Base-by-base conservation (phyloP, 2,113 vertebrate genomes). In the Trinectes maculatus region DNA sequence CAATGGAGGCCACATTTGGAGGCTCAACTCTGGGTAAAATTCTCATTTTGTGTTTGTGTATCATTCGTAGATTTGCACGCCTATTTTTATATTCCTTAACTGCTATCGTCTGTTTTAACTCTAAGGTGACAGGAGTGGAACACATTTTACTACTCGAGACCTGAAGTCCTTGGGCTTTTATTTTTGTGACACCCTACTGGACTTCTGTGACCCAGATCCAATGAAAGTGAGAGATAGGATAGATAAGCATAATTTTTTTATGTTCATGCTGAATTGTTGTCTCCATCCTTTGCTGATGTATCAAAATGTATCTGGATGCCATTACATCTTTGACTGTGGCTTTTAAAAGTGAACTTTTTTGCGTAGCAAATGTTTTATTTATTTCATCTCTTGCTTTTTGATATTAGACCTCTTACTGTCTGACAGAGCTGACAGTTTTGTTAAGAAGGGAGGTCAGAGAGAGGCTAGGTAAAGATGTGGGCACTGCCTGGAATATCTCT, bases 111-210 rank as follows among this genome's bases (percentile, higher is more conserved):
- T 33, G 11, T 58, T 48, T 61, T 12, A n/a, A 54, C 59, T 39
- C 8, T 40, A 70, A 98, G 97, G 94, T 0, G 74, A 79, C 68
- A 94, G 92, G 34, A 94, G 85, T 78, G 93, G 91, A 55, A 96
- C 92, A 0, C 97, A 98, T 79, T 98, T 99, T 51, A 95, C 91
- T 0, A 82, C 80, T 11, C 78, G 84, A 60, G 97, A 99, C 71
- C 91, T 99, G 5, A 91, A 94, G 81, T 94, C 94, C 0, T 69
- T 98, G 47, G 97, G 96, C 16, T 93, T 91, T 67, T 91, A 87
- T 48, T 87, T 98, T 61, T 96, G 96, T 40, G 95, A 98, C 91
- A 96, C 96, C 0, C 88, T 99, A n/a, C 89, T 98, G 1, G 96
- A 98, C 71, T 96, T 94, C 87, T 98, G 92, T 7, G 93, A 97